These are phyloP conservation scores for Onthophagus taurus DNA, from an alignment of 1,140 invertebrate species.

Conservation along the genomic window DNA sequence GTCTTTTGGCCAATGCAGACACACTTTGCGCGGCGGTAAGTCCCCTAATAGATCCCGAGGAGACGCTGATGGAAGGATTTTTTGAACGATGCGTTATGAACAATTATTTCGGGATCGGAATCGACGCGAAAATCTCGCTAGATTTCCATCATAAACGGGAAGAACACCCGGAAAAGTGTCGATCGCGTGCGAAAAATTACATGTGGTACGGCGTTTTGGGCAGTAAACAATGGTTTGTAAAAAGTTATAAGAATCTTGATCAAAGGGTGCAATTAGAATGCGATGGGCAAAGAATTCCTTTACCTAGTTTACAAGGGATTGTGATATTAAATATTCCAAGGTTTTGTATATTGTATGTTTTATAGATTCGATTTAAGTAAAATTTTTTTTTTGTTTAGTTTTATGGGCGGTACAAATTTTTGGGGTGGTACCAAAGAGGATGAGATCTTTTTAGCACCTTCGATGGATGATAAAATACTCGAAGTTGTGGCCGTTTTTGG, in stretches of 20 bases:
- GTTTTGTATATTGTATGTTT: slow-evolving; percentile 32
- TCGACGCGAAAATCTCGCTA: slow-evolving; percentile 95
- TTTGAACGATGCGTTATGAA: slow-evolving; percentile 96
- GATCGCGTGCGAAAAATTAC: slow-evolving; percentile 87
- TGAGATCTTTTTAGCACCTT: slow-evolving; percentile 77
- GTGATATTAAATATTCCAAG: slow-evolving; percentile 95
- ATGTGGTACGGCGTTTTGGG: slow-evolving; percentile 97
- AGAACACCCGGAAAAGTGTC: slow-evolving; percentile 95
- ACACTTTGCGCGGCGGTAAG: slow-evolving; percentile 90
- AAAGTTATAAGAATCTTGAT: slow-evolving; percentile 94
- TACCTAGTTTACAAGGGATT: slow-evolving; percentile 91
- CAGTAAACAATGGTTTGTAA: slow-evolving; percentile 81
- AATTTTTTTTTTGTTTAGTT: slow-evolving; percentile 45
- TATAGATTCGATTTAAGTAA: background rate
- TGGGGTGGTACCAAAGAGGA: slow-evolving; percentile 90
- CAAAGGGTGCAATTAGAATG: slow-evolving; percentile 89
- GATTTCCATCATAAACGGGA: slow-evolving; percentile 97
- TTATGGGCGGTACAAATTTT: slow-evolving; percentile 98
- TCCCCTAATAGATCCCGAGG: slow-evolving; percentile 85
- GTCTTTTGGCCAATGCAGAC: slow-evolving; percentile 91
- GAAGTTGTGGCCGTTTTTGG: slow-evolving; percentile 96
- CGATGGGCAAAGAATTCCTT: slow-evolving; percentile 81
- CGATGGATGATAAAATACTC: slow-evolving; percentile 86
- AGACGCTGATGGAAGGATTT: slow-evolving; percentile 83
- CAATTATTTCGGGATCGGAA: slow-evolving; percentile 98